A percentile compares a stretch with the other conserved stretches of the same genome.
Conservation (phyloP, 2,888 invertebrate species). For the Drosophila merina region DNA sequence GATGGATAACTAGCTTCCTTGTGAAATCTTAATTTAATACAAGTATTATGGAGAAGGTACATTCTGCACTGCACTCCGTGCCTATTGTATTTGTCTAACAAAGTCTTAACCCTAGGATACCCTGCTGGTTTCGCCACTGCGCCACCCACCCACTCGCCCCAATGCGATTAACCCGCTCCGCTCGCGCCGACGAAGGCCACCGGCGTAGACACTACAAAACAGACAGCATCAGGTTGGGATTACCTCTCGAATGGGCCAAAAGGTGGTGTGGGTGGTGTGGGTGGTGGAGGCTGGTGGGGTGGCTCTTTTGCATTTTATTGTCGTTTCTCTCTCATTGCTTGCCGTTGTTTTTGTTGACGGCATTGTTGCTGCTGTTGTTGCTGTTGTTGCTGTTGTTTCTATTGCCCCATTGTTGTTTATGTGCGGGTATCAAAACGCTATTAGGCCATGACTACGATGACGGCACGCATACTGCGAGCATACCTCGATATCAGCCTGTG, state of each 20-base stretch:
- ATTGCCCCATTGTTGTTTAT: slow-evolving; percentile 74
- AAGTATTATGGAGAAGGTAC: background rate
- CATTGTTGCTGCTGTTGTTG: slow-evolving; percentile 27
- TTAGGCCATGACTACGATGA: slow-evolving; percentile 75
- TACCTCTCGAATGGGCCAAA: slow-evolving; percentile 46
- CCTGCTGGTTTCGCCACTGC: slow-evolving; percentile 10
- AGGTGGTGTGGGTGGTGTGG: background rate
- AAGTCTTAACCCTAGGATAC: background rate
- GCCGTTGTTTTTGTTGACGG: slow-evolving; percentile 18
- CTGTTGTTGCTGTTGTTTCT: slow-evolving; percentile 32
- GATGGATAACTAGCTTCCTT: no score
- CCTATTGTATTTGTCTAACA: no score
- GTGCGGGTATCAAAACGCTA: slow-evolving; percentile 80
- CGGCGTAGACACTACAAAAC: slow-evolving; percentile 66
- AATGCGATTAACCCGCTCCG: slow-evolving; percentile 66
- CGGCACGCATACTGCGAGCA: slow-evolving; percentile 46
- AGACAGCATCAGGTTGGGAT: slow-evolving; percentile 74
- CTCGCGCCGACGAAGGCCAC: slow-evolving; percentile 29
- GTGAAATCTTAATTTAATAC: background rate
- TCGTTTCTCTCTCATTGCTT: slow-evolving; percentile 52
- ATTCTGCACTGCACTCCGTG: no score
- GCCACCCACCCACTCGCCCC: slow-evolving; percentile 13
- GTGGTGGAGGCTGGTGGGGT: slow-evolving; percentile 15
- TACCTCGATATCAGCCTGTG: slow-evolving; percentile 45
- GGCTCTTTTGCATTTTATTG: slow-evolving; percentile 73